Base-by-base conservation (phyloP, 2,888 invertebrate species). In the Priapulus caudatus region DNA sequence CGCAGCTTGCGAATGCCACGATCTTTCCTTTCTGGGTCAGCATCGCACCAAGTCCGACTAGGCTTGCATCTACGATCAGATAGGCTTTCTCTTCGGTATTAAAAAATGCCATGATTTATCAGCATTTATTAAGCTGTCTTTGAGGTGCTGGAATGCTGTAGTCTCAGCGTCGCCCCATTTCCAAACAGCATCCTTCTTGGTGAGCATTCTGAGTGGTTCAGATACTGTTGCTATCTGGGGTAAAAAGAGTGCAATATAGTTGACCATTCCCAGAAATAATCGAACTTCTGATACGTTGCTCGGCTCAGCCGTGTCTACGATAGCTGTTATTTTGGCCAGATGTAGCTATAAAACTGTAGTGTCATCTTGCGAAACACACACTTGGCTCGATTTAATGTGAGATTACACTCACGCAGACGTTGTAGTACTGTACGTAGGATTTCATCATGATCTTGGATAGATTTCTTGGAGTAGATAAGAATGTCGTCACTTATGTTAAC, bases 401-500 rank as follows among this genome's bases (percentile, higher is more conserved):
- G 23, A 20, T 56, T 55, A 48, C 54, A 54, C 16, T 55, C 54
- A 20, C 54, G 22, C 43, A 56, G 47, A 43, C 54, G 56, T 48
- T 53, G 48, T 49, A 57, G 56, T 20, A 65, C 63, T 51, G 56
- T 45, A 20, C 53, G 23, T 19, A 69, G 51, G 4, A 62, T 52
- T 22, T 22, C 24, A 53, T 71, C 64, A 52, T 67, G 68, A 45
- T 66, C 61, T 45, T 58, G 51, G 48, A 56, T 24, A 1, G 24
- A 54, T 52, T 50, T 59, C 2, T 63, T 68, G 61, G 54, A 63
- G n/a, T n/a, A n/a, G 5, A 72, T 55, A 2, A 69, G 50, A 47
- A 73, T 68, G 58, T 71, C 69, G 58, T 71, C 71, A 20, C 65
- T 65, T 47, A 64, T 64, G 50, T 67, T 69, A 20, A 67, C 54